These are phyloP conservation scores for Parotia lawesii DNA, from an alignment of 2,113 vertebrate species.

Conservation along the genomic window DNA sequence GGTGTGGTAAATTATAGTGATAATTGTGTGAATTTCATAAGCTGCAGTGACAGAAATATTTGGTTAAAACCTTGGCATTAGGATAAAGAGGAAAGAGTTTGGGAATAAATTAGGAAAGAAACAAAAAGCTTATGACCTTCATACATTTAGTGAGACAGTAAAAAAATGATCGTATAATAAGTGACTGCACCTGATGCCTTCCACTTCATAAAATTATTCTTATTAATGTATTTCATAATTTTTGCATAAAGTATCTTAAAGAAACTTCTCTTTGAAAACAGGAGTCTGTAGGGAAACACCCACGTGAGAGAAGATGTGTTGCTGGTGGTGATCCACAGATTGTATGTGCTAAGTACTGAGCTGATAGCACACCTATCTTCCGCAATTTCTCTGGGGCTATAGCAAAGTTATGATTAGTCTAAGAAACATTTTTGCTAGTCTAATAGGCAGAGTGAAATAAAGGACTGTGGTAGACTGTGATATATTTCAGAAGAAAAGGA, in stretches of 20 bases:
- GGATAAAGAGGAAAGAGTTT: background rate
- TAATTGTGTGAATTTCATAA: background rate
- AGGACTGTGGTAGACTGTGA: background rate
- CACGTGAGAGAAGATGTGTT: background rate
- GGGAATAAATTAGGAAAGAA: background rate
- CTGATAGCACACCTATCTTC: background rate
- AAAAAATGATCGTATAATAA: background rate
- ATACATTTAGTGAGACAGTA: background rate
- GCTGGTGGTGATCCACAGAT: fast-evolving
- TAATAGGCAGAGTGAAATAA: background rate
- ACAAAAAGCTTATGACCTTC: background rate
- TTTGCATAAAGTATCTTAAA: background rate
- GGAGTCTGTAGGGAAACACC: background rate
- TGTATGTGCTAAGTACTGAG: background rate
- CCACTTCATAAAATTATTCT: background rate
- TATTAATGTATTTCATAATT: background rate
- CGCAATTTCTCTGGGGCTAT: background rate
- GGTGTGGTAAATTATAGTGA: background rate
- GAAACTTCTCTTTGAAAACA: background rate
- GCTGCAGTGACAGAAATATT: background rate
- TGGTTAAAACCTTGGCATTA: background rate
- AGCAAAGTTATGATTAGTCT: background rate
- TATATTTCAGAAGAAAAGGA: background rate
- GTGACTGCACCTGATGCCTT: background rate
- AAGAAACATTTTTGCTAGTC: background rate